These are phyloP conservation scores for Drosophila arizonae DNA, from an alignment of 1,140 invertebrate genomes.

Conservation along the genomic window DNA sequence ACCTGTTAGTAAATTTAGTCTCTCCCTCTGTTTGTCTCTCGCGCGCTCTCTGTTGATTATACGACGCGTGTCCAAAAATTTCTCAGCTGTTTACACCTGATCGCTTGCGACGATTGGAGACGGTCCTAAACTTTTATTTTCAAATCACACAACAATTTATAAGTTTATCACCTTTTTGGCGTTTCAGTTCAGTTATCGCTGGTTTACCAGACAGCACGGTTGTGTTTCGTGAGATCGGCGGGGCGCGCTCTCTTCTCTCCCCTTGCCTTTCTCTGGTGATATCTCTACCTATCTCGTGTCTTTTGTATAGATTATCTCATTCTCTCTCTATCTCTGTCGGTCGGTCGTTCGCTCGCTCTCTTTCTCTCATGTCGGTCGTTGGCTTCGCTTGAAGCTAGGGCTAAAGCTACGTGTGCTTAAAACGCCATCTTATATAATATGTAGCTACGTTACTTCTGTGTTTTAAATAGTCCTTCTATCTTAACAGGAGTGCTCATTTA, in stretches of 20 bases:
- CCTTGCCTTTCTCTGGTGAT: background rate
- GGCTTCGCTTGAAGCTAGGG: slow-evolving; percentile 35
- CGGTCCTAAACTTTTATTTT: slow-evolving; percentile 67
- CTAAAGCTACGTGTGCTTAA: slow-evolving; percentile 39
- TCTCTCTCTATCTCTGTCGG: slow-evolving; percentile 22
- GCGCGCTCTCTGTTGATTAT: slow-evolving; percentile 33
- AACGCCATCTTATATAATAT: slow-evolving; percentile 65
- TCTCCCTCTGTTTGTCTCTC: slow-evolving; percentile 1
- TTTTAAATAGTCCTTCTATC: slow-evolving; percentile 40
- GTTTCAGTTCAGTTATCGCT: slow-evolving; percentile 69
- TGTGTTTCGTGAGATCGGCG: slow-evolving; percentile 41
- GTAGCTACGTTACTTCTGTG: slow-evolving; percentile 65
- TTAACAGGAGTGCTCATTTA: slow-evolving; percentile 57
- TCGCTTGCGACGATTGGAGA: slow-evolving; percentile 41
- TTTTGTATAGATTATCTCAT: slow-evolving; percentile 12
- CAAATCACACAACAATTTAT: slow-evolving; percentile 64
- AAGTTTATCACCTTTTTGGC: slow-evolving; percentile 71
- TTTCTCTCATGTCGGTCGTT: slow-evolving; percentile 47
- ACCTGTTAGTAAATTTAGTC: slow-evolving; percentile 46
- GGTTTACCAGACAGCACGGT: slow-evolving; percentile 65
- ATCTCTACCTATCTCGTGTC: slow-evolving; percentile 11
- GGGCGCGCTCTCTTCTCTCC: slow-evolving; percentile 16
- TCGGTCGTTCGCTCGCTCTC: slow-evolving; percentile 27
- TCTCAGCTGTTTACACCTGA: slow-evolving; percentile 68
- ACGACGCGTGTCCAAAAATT: slow-evolving; percentile 55